Percentiles rank a stretch among this genome's conserved stretches.
Conservation (phyloP, 2,797 vertebrate genomes). For the Tympanoctomys barrerae region DNA sequence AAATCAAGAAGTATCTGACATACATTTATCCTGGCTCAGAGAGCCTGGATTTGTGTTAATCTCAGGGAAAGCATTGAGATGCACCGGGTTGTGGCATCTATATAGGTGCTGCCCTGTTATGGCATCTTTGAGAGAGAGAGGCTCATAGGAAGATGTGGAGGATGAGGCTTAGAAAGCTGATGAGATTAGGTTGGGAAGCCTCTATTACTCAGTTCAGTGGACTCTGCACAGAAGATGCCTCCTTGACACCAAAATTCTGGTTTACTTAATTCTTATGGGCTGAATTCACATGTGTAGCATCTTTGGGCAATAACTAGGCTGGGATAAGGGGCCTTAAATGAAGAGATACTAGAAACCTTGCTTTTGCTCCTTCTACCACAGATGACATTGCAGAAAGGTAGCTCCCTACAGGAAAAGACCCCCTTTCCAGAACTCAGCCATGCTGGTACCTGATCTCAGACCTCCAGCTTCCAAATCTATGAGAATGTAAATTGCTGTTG, state of each 20-base stretch:
- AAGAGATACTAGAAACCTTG: neutral
- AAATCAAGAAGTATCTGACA: neutral
- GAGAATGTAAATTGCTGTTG: slow-evolving; percentile 46
- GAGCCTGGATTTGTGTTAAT: neutral
- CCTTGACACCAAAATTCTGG: neutral
- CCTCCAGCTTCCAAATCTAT: neutral
- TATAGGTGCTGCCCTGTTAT: neutral
- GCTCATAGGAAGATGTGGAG: neutral
- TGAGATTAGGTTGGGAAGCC: neutral
- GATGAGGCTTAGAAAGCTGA: neutral
- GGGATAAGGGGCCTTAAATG: neutral
- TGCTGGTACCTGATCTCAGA: neutral
- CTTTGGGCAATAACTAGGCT: neutral
- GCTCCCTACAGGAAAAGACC: neutral
- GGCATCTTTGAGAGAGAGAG: neutral
- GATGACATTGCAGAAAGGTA: neutral
- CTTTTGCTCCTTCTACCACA: neutral
- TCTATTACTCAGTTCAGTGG: neutral
- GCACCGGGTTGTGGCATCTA: neutral
- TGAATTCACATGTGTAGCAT: neutral
- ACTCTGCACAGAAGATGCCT: neutral
- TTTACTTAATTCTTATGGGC: neutral
- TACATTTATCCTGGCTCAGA: neutral
- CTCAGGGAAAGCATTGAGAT: neutral
- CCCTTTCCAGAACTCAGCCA: neutral